These are phyloP conservation scores for Siphlonurus alternatus DNA, from an alignment of 2,888 invertebrate species.

Conservation along the genomic window DNA sequence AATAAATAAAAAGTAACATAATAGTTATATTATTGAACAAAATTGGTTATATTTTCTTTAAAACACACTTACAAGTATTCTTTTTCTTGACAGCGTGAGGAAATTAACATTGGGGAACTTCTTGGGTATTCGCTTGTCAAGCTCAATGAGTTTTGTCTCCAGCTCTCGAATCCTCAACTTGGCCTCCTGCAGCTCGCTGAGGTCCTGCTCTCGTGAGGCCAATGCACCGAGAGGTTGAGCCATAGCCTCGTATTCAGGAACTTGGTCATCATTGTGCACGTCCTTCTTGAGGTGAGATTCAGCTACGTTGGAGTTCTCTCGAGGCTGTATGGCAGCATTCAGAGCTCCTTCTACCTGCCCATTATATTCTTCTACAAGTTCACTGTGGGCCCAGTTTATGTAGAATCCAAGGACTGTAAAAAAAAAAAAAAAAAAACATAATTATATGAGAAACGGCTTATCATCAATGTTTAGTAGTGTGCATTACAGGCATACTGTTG, in stretches of 20 bases:
- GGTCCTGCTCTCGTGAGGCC: constrained; percentile 14
- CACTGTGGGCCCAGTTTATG: constrained; percentile 25
- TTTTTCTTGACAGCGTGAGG: constrained; percentile 77
- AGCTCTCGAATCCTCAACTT: constrained; percentile 44
- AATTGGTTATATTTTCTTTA: neutral
- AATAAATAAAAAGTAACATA: no score
- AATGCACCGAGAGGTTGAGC: neutral
- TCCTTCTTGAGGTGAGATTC: constrained; percentile 6
- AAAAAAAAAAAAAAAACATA: constrained; percentile 4
- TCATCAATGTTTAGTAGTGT: no score
- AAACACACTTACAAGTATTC: constrained; percentile 73
- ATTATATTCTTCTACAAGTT: constrained; percentile 15
- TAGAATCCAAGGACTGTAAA: constrained; percentile 28
- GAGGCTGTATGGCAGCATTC: constrained; percentile 8
- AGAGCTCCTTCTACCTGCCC: constrained; percentile 15
- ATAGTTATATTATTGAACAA: no score
- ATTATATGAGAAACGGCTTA: no score
- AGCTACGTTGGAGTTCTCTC: constrained; percentile 12
- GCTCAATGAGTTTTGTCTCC: constrained; percentile 50
- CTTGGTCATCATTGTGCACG: constrained; percentile 10
- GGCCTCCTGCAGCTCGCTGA: constrained; percentile 40
- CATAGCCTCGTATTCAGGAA: constrained; percentile 11
- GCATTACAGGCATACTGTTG: no score
- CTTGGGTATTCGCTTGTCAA: constrained; percentile 60
- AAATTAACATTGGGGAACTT: constrained; percentile 84